phyloP scores from a whole-genome alignment of 2,888 invertebrate species.

The Lasioglossum calceatum region DNA sequence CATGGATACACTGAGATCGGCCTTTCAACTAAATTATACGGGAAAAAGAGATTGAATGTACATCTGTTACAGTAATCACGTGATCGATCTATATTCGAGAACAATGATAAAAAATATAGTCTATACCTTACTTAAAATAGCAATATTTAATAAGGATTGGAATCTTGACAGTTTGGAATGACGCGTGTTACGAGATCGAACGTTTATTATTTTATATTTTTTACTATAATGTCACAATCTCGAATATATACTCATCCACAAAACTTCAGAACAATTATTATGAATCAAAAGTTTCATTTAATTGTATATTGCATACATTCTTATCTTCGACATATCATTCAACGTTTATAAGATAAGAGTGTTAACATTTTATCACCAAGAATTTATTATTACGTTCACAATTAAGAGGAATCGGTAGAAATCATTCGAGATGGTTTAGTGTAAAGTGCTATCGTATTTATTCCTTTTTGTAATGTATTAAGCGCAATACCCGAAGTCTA shows the following conservation, averaged over 20 bases:
- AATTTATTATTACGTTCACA: conserved; percentile 23
- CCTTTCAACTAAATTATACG: not conserved
- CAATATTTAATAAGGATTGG: conserved; percentile 12
- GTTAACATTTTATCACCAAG: conserved; percentile 27
- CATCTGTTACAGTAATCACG: not conserved
- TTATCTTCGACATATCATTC: conserved; percentile 1
- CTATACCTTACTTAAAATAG: not conserved
- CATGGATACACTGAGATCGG: not conserved
- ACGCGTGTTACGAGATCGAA: not conserved
- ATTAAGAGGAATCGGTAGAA: conserved; percentile 2
- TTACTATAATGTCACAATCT: not conserved
- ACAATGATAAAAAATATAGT: not conserved
- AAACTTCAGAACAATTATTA: not conserved
- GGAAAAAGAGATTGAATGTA: not conserved
- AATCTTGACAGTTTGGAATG: conserved; percentile 12
- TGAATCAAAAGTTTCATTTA: not conserved
- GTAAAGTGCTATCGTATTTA: conserved; percentile 35
- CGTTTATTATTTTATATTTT: not conserved
- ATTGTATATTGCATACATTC: not conserved
- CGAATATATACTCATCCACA: conserved; percentile 27
- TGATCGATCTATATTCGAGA: not conserved
- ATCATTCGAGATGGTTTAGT: conserved; percentile 23
- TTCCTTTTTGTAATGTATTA: conserved; percentile 38
- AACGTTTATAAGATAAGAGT: conserved; percentile 33
- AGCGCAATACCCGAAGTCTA: conserved; percentile 36